These are phyloP conservation scores for Drosophila pegasa DNA, from an alignment of 2,888 invertebrate genomes.

Conservation along the genomic window DNA sequence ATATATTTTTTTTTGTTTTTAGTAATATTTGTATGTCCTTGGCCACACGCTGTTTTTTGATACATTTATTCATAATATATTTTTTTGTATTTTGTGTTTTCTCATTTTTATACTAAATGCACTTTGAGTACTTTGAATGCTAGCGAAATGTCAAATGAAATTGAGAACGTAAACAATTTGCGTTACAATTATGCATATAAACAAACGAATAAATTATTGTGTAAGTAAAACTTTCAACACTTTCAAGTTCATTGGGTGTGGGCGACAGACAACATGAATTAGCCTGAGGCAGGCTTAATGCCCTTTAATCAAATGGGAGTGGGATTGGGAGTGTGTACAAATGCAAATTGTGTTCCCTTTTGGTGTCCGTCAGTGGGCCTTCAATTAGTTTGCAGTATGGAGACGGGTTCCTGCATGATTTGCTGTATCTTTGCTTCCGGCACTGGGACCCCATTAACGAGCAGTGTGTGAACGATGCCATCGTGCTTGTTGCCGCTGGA, in stretches of 20 bases:
- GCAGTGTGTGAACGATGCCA: slow-evolving; percentile 87
- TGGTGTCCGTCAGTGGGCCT: not conserved
- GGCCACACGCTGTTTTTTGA: slow-evolving; percentile 36
- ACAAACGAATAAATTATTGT: slow-evolving; percentile 68
- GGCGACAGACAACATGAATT: not conserved
- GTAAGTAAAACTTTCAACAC: slow-evolving; percentile 46
- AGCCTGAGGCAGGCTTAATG: not conserved
- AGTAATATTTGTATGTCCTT: slow-evolving; percentile 21
- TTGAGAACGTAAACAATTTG: slow-evolving; percentile 67
- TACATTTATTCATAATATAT: slow-evolving; percentile 19
- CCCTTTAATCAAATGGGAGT: no score
- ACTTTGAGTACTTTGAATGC: slow-evolving; percentile 64
- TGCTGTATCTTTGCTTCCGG: slow-evolving; percentile 82
- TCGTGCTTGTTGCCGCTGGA: slow-evolving; percentile 85
- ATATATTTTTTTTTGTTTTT: slow-evolving; percentile 10
- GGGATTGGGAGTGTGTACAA: slow-evolving; percentile 26
- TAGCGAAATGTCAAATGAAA: slow-evolving; percentile 76
- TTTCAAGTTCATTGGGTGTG: slow-evolving; percentile 14
- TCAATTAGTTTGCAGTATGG: slow-evolving; percentile 75
- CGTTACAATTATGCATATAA: slow-evolving; percentile 71
- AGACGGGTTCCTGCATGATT: slow-evolving; percentile 82
- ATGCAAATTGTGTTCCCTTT: slow-evolving; percentile 37
- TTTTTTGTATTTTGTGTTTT: slow-evolving; percentile 14
- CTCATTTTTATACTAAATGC: slow-evolving; percentile 35
- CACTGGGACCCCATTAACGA: slow-evolving; percentile 85